Evolutionary conservation across 2,113 vertebrate species (phyloP), one percentile per base, ranked within the genome.

Genomic region (Polypterus bichir): DNA sequence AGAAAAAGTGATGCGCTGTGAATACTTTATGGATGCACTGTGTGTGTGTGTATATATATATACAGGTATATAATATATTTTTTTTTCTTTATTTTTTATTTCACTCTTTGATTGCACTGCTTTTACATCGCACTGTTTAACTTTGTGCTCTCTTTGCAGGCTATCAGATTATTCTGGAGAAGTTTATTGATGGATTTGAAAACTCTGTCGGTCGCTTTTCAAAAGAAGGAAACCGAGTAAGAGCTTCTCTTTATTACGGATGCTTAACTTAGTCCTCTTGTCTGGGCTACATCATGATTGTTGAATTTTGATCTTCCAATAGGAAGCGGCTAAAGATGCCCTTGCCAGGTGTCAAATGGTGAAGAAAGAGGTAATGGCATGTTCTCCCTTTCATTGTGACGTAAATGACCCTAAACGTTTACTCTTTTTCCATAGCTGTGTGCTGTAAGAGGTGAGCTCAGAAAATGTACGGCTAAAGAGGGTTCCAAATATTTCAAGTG

Each of bases 241-340:
- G 85, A 64, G 6, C 27, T 11, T 4, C 52, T 3, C 46, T 6
- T 64, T 1, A 5, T 44, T 46, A 11, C 54, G n/a, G 59, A 9
- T n/a, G 54, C 9, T 46, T 27, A 66, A 63, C 9, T 62, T 48
- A 68, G 5, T 47, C 49, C 44, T 4, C 27, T 27, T 27, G 27
- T 27, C 27, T 27, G 27, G 27, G 27, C 1, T 27, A 27, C 27
- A 2, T 27, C 27, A 27, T 27, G 27, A 27, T 27, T 27, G 27
- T 27, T 27, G 27, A 27, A 27, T 27, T 27, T 27, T 27, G 27
- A 27, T 27, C 27, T 27, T 27, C 27, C 27, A 27, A 47, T 69
- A 95, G 92, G 92, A 95, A 0, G 86, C 83, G 2, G 92, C 92
- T 4, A 95, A 93, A 73, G 91, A 93, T 56, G 85, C 86, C 0